Evolutionary conservation across 2,113 vertebrate species (phyloP).

Genomic region (Halichoerus grypus): DNA sequence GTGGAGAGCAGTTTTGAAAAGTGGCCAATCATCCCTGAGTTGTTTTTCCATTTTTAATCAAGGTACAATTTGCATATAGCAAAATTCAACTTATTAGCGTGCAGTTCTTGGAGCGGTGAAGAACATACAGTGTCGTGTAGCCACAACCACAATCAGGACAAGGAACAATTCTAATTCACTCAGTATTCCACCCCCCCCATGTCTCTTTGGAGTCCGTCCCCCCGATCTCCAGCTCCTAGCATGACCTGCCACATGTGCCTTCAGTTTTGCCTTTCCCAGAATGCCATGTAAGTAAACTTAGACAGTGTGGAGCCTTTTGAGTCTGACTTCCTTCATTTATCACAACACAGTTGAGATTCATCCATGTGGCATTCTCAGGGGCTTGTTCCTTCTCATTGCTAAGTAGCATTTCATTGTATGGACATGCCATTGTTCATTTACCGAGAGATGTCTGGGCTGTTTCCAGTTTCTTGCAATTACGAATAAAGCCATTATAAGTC

Average conservation of each 20-base stretch:
- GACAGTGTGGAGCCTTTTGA: not conserved
- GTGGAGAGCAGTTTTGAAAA: not conserved
- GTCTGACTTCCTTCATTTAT: not conserved
- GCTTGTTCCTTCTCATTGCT: not conserved
- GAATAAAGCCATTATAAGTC: not conserved
- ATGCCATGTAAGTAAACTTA: not conserved
- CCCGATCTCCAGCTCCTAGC: not conserved
- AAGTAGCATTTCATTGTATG: not conserved
- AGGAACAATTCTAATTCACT: not conserved
- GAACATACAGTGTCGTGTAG: not conserved
- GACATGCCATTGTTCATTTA: no score
- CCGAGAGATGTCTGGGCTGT: not conserved
- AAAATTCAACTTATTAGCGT: not conserved
- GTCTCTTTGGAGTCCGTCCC: not conserved
- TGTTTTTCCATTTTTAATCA: not conserved
- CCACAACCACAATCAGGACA: not conserved
- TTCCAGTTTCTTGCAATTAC: not conserved
- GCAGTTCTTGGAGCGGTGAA: not conserved
- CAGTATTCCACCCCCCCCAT: fast-evolving
- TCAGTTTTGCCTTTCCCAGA: not conserved
- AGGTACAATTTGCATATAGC: not conserved
- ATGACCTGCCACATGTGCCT: not conserved
- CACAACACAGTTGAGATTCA: not conserved
- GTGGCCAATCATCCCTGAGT: not conserved
- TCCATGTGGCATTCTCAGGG: fast-evolving